phyloP scores from a whole-genome alignment of 2,113 vertebrate genomes.

The Oceanites oceanicus region DNA sequence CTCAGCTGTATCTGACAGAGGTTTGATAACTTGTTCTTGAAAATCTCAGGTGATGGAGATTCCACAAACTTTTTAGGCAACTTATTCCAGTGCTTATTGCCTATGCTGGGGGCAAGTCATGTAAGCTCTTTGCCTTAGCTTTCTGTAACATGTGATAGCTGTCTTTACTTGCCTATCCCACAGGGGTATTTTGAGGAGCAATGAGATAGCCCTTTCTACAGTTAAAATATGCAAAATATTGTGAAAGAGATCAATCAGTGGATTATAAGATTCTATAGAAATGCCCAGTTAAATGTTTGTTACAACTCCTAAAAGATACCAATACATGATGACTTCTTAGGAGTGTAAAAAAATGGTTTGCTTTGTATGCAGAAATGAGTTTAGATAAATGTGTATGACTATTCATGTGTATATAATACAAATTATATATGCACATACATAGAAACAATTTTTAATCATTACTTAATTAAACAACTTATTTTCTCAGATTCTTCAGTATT shows the following conservation, averaged over 20 bases:
- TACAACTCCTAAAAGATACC: not conserved
- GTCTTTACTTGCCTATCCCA: not conserved
- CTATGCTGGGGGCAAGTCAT: not conserved
- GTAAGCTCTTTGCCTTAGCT: not conserved
- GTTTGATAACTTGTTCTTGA: not conserved
- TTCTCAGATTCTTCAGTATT: constrained; percentile 85
- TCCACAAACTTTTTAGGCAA: not conserved
- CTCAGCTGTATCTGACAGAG: not conserved
- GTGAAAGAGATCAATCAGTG: not conserved
- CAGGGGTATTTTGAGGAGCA: not conserved
- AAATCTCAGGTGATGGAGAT: not conserved
- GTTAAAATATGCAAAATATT: not conserved
- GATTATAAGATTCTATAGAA: not conserved
- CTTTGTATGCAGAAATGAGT: not conserved
- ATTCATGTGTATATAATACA: not conserved
- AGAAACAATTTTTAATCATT: not conserved
- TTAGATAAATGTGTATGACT: not conserved
- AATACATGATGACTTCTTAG: not conserved
- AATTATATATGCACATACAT: not conserved
- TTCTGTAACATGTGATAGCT: not conserved
- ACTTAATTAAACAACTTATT: not conserved
- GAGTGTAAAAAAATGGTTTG: not conserved
- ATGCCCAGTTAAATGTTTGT: not conserved
- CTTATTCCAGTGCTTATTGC: not conserved
- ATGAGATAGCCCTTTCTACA: not conserved